Conservation (phyloP, 92 coral and sea anemone genomes). For the Umimayanthus chanpuru region DNA sequence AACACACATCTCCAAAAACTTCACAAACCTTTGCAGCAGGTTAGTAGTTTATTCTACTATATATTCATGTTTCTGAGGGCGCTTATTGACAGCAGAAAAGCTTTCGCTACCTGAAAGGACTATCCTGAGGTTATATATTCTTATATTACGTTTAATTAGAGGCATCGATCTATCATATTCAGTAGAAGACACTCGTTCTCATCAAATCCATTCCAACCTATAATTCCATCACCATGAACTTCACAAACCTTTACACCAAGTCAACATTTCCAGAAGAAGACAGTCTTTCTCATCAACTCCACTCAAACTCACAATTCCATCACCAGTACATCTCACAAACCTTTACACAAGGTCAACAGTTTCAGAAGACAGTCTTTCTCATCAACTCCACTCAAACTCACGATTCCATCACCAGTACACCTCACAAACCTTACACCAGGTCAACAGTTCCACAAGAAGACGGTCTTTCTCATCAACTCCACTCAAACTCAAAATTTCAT, state of each 20-base stretch:
- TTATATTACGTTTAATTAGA: too few relatives aligned
- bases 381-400: conserved; percentile 54
- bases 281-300: conserved; percentile 82
- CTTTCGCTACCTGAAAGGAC: too few relatives aligned
- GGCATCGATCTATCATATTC: conserved; percentile 28
- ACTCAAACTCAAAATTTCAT: neutral
- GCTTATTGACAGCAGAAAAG: too few relatives aligned
- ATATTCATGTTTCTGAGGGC: too few relatives aligned
- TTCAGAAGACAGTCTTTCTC: conserved; percentile 78
- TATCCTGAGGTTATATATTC: too few relatives aligned
- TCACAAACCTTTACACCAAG: conserved; percentile 84
- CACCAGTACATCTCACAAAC: conserved; percentile 12
- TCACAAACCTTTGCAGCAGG: conserved; percentile 79
- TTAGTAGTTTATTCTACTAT: neutral
- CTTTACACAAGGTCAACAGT: conserved; percentile 80
- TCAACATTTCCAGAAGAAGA: conserved; percentile 67
- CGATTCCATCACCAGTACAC: neutral
- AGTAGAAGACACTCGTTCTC: conserved; percentile 79
- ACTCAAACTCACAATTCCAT: conserved; percentile 33
- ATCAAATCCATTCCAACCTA: conserved; percentile 49
- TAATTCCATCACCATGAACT: too few relatives aligned
- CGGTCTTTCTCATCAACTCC: conserved; percentile 82
- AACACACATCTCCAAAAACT: too few relatives aligned
- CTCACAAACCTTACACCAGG: conserved; percentile 80
- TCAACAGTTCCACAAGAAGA: conserved; percentile 67